Conservation (phyloP, 2,113 vertebrate genomes). For the Callithrix jacchus region DNA sequence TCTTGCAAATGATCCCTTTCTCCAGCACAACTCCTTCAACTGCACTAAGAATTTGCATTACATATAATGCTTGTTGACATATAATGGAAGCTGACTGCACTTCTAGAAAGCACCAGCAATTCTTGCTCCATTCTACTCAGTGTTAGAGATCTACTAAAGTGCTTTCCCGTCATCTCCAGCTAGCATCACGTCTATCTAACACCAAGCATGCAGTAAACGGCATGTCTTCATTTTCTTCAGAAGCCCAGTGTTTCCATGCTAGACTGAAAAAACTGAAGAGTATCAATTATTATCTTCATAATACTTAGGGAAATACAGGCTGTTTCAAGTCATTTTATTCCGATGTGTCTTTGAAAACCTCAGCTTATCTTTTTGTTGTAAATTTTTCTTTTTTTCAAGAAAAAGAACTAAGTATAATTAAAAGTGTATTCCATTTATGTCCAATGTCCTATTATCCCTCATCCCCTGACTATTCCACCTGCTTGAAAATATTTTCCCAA, state of each 20-base stretch:
- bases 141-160: neutral
- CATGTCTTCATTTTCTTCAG: neutral
- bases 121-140: neutral
- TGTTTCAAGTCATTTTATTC: neutral
- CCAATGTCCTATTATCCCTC: neutral
- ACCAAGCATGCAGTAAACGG: neutral
- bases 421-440: neutral
- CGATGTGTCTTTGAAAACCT: neutral
- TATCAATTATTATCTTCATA: neutral
- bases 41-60: neutral
- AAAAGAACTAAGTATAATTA: neutral
- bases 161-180: neutral
- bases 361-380: neutral
- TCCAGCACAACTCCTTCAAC: neutral
- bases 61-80: neutral
- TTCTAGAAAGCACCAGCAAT: neutral
- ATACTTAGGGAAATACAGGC: neutral
- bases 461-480: neutral
- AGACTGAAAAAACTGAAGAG: neutral
- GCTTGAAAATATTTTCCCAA: neutral
- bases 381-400: neutral
- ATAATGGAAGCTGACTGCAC: neutral
- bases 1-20: neutral
- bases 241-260: neutral
- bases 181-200: neutral